Evolutionary conservation across 2,113 vertebrate genomes (phyloP), one percentile per base, ranked within the genome.

Genomic region (Trachemys scripta): DNA sequence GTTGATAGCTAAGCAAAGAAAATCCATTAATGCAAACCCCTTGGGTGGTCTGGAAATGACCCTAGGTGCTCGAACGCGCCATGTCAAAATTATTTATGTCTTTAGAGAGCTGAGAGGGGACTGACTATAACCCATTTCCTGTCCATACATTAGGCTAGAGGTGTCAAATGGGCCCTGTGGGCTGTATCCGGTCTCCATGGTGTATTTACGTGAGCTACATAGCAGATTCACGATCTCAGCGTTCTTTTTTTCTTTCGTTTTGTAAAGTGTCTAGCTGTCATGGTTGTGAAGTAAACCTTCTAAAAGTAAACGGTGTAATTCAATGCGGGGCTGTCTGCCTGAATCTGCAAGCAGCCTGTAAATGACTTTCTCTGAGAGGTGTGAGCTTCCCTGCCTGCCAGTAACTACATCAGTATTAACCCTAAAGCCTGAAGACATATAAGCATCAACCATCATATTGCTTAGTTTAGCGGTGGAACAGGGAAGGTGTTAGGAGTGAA

Each of bases 61-160:
- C 85, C 88, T 59, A 45, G 88, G 84, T 90, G 27, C 79, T 90
- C 90, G 62, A 94, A 90, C 80, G 47, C 84, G 93, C 76, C 25
- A 25, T 49, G 42, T 79, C 88, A 65, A 87, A 88, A 54, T 90
- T 95, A 83, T 85, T 97, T 82, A 12, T 75, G 89, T 92, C 89
- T 95, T 56, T 42, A 10, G 94, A 96, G 88, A 86, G 92, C 51
- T 88, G 93, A 95, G 96, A 82, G 56, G 80, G n/a, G 76, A 35
- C 83, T 88, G 69, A 85, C 79, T 93, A 94, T 88, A 96, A 96
- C 56, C 75, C 75, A 78, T 96, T 97, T 96, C 96, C 96, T 95
- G 87, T 76, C 75, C 84, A 11, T 93, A 56, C 50, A 96, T 47
- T 47, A 47, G 89, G 50, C 83, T 50, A 49, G 76, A 93, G 91